A percentile compares a stretch with the other conserved stretches of the same genome.
Evolutionary conservation across 1,140 invertebrate genomes (phyloP).

Genomic region (Laupala kohalensis): DNA sequence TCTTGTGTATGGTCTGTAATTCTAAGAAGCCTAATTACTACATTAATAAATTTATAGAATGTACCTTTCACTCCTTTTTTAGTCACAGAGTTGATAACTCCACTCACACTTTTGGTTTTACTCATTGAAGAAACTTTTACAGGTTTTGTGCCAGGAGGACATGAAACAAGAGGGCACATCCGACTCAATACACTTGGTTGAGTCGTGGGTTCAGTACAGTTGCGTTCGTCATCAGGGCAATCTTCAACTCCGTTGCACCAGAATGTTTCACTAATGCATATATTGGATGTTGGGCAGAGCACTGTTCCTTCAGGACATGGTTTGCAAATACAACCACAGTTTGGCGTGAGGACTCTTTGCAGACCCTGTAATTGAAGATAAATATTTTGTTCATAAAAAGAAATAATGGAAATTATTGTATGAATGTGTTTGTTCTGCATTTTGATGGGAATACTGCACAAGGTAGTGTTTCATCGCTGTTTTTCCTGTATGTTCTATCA

Average conservation of each 20-base stretch:
- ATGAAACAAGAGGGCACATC: not conserved
- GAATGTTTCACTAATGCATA: conserved; percentile 51
- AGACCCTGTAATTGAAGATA: conserved; percentile 28
- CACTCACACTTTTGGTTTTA: not conserved
- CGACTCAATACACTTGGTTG: not conserved
- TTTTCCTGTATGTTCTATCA: too few relatives aligned
- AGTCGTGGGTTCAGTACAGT: conserved; percentile 32
- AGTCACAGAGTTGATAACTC: not conserved
- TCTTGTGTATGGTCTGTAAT: too few relatives aligned
- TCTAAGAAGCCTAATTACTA: too few relatives aligned
- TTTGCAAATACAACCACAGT: conserved; percentile 60
- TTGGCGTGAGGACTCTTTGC: conserved; percentile 32
- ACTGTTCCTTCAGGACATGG: conserved; percentile 38
- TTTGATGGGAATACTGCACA: not conserved
- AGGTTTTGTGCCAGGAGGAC: not conserved
- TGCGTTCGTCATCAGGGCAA: conserved; percentile 69
- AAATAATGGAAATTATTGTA: not conserved
- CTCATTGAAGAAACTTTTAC: not conserved
- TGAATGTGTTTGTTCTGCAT: not conserved
- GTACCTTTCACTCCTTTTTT: not conserved
- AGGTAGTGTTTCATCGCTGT: too few relatives aligned
- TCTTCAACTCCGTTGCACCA: conserved; percentile 76
- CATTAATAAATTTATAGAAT: too few relatives aligned
- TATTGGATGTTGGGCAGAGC: conserved; percentile 57
- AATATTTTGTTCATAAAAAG: not conserved